Base-by-base conservation (phyloP, 1,140 invertebrate species). In the Drosophila micromelanica region DNA sequence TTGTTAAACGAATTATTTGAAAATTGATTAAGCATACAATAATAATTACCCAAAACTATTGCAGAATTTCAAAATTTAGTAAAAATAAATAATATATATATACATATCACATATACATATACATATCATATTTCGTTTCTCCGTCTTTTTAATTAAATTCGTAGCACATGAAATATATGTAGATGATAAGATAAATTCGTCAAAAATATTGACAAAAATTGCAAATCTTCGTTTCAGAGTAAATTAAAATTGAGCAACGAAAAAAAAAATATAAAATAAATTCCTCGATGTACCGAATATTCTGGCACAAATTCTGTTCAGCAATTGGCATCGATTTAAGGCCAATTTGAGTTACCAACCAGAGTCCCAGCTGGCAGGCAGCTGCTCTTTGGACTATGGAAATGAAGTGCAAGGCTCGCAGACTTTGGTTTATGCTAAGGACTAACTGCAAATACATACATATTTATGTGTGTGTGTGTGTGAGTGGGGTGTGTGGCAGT, bases 381-480 rank as follows among this genome's bases (percentile, higher is more conserved):
- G 42, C 60, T 56, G 45, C 6, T 43, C 15, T n/a, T 37, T 46
- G 59, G 43, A 27, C 62, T 72, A 72, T 72, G 69, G 69, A 72
- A 72, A 72, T 72, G 69, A 72, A 72, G 69, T 72, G 69, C 69
- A 72, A 72, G 69, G 61, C 45, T 72, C 32, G 43, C 62, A 65
- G 61, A 56, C 37, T 56, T 72, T 57, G 35, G 35, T 59, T 54
- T 73, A 68, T 60, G 40, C 61, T 52, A 59, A 56, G 32, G 52
- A 64, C 51, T 23, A 55, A 32, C 13, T 15, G 42, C 46, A 49
- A 49, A 30, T 32, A 49, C 46, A 30, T 8, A 40, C 11, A 23
- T 13, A 56, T 56, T 13, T 56, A 27, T 42, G 15, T 1, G 5
- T 46, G 2, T 35, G 12, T 9, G 11, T 45, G n/a, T 56, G 40